phyloP scores from a whole-genome alignment of 37 sponge, comb jelly and placozoan genomes.

The Beroe ovata region DNA sequence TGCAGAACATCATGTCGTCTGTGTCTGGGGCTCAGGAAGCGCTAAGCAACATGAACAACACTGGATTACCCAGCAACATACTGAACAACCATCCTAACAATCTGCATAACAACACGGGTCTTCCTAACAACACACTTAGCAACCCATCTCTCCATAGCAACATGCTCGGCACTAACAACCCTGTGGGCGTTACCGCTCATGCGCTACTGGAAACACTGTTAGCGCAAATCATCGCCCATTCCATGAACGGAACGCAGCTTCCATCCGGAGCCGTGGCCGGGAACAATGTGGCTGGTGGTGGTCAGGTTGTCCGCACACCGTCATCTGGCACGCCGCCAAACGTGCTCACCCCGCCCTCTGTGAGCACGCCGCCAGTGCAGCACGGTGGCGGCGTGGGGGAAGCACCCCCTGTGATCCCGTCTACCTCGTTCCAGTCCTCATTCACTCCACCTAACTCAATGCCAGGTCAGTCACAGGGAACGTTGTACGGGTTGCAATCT shows the following conservation, averaged over 20 bases:
- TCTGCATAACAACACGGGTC: neutral
- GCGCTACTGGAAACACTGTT: slow-evolving; percentile 51
- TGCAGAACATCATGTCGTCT: slow-evolving; percentile 10
- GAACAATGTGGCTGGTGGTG: neutral
- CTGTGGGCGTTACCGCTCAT: slow-evolving; percentile 31
- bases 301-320: neutral
- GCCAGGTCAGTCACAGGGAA: too few relatives aligned
- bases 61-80: neutral
- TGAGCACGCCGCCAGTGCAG: neutral
- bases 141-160: neutral
- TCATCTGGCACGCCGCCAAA: neutral
- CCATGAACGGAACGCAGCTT: slow-evolving; percentile 17
- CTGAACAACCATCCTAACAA: neutral
- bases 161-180: slow-evolving; percentile 2
- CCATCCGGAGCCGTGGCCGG: neutral
- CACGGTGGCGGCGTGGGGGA: neutral
- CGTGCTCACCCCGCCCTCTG: neutral
- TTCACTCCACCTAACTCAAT: too few relatives aligned
- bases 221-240: slow-evolving; percentile 25
- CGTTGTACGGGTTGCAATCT: too few relatives aligned
- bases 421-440: neutral
- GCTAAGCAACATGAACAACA: slow-evolving; percentile 3
- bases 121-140: neutral
- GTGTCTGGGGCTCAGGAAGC: neutral
- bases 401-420: too few relatives aligned